These are phyloP conservation scores for Nephrotoma flavescens DNA, from an alignment of 2,888 invertebrate species.

Conservation along the genomic window DNA sequence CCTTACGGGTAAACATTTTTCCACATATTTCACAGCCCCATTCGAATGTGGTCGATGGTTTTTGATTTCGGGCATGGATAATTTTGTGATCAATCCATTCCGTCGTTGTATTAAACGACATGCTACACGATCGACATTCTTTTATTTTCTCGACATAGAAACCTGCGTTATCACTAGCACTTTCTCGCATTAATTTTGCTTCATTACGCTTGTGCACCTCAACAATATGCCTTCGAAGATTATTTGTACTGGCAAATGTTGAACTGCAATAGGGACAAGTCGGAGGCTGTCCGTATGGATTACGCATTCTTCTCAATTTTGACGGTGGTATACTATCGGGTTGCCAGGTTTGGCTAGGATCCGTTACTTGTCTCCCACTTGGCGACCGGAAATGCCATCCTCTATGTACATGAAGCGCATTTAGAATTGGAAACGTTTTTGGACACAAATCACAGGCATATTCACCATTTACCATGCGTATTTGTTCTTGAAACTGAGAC, in stretches of 20 bases:
- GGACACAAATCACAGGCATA: conserved; percentile 32
- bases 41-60: conserved; percentile 29
- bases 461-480: conserved; percentile 21
- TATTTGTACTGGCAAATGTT: conserved; percentile 31
- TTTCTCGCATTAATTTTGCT: conserved; percentile 17
- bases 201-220: conserved; percentile 25
- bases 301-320: conserved; percentile 7
- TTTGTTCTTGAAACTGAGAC: conserved; percentile 6
- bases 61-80: conserved; percentile 25
- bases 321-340: conserved; percentile 9
- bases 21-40: conserved; percentile 33
- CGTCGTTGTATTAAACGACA: conserved; percentile 24
- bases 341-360: conserved; percentile 12
- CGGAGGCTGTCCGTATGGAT: conserved; percentile 5
- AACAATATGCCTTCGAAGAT: conserved; percentile 29
- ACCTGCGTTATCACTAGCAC: conserved; percentile 23
- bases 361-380: conserved; percentile 19
- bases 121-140: conserved; percentile 25
- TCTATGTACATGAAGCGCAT: conserved; percentile 33
- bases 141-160: conserved; percentile 25
- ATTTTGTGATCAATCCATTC: conserved; percentile 32
- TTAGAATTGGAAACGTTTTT: conserved; percentile 31
- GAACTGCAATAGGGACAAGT: conserved; percentile 30
- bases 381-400: conserved; percentile 32
- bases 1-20: conserved; percentile 29